Evolutionary conservation across 1,140 invertebrate species (phyloP).

Genomic region (Diabrotica virgifera): DNA sequence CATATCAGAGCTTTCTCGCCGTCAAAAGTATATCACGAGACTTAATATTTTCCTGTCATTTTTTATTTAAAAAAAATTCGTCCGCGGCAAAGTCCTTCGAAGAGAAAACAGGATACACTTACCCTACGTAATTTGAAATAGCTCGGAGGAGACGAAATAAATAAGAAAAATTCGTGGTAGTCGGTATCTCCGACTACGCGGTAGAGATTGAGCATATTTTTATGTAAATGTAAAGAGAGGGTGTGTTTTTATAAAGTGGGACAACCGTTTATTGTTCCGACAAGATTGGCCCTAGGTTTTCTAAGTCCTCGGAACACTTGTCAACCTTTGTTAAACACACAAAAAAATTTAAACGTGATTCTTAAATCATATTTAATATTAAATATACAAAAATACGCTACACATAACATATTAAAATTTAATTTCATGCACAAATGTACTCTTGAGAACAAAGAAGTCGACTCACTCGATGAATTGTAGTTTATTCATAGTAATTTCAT

Average conservation of each 20-base stretch:
- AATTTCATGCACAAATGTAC: no score
- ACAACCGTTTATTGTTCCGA: not conserved
- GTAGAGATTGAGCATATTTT: slow-evolving; percentile 1
- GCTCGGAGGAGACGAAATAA: not conserved
- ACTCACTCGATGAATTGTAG: no score
- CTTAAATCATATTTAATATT: no score
- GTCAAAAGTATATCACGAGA: not conserved
- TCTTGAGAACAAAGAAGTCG: no score
- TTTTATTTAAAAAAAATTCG: not conserved
- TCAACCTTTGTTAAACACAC: not conserved
- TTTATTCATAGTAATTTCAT: no score
- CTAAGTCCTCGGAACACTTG: not conserved
- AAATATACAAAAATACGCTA: no score
- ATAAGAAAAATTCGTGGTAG: not conserved
- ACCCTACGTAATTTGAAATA: not conserved
- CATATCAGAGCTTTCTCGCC: no score
- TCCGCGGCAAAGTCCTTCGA: not conserved
- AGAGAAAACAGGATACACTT: not conserved
- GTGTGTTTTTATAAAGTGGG: not conserved
- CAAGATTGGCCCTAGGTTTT: not conserved
- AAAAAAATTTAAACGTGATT: no score
- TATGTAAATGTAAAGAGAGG: slow-evolving; percentile 2
- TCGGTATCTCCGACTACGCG: not conserved
- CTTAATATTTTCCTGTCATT: not conserved
- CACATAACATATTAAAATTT: no score